Conservation (phyloP, 1,140 invertebrate genomes). For the Lysiphlebus fabarum region DNA sequence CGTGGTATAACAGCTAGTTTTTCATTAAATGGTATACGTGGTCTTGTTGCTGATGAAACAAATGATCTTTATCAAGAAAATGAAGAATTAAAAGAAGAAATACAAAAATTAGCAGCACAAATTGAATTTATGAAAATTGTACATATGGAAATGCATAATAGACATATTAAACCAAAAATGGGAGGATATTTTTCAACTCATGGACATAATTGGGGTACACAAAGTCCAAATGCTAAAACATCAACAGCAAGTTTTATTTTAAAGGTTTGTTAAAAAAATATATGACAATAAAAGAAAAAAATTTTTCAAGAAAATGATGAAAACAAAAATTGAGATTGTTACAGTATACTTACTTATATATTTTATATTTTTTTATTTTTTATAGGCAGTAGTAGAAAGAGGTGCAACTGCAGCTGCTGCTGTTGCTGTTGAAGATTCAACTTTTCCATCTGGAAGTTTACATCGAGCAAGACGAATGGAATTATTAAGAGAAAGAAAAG, state of each 20-base stretch:
- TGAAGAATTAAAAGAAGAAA: slow-evolving; percentile 86
- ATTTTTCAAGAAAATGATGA: too few species aligned
- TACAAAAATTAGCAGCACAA: slow-evolving; percentile 84
- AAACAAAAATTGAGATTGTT: too few species aligned
- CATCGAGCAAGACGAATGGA: slow-evolving; percentile 39
- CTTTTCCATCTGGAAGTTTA: slow-evolving; percentile 41
- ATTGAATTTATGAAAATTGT: slow-evolving; percentile 92
- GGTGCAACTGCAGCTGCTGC: slow-evolving; percentile 42
- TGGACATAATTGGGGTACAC: slow-evolving; percentile 35
- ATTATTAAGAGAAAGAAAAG: slow-evolving; percentile 36
- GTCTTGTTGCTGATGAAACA: slow-evolving; percentile 73
- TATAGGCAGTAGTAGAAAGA: slow-evolving; percentile 39
- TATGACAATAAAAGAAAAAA: neutral
- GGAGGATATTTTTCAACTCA: slow-evolving; percentile 71
- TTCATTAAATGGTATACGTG: slow-evolving; percentile 75
- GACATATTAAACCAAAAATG: slow-evolving; percentile 78
- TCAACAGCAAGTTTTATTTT: slow-evolving; percentile 43
- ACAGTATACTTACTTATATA: too few species aligned
- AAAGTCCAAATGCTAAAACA: slow-evolving; percentile 41
- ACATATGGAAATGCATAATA: slow-evolving; percentile 87
- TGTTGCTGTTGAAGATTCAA: slow-evolving; percentile 42
- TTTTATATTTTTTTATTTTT: slow-evolving; percentile 5
- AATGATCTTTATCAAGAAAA: slow-evolving; percentile 85
- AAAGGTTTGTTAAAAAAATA: slow-evolving; percentile 29
- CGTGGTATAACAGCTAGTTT: slow-evolving; percentile 79